Percentiles rank a stretch among this genome's conserved stretches.
phyloP scores from a whole-genome alignment of 2,888 invertebrate species.

The Amphipoea oculea region DNA sequence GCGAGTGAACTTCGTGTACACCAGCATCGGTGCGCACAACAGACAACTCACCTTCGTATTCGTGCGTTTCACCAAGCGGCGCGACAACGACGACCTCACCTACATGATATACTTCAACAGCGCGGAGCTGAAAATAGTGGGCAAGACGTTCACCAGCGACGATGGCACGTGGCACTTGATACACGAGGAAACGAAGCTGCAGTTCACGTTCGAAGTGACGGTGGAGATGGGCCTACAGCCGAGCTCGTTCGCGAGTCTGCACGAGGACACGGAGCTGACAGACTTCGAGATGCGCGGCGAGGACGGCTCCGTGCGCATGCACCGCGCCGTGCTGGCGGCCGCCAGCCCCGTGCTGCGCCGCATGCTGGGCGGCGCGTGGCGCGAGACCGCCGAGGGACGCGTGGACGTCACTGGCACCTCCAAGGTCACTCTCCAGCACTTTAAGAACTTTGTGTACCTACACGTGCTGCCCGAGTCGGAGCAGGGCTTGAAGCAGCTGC shows the following conservation, averaged over 20 bases:
- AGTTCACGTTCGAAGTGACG: constrained; percentile 69
- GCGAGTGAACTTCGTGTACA: constrained; percentile 69
- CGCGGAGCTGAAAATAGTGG: constrained; percentile 64
- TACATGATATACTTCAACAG: constrained; percentile 72
- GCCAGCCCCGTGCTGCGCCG: constrained; percentile 75
- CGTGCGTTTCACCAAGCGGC: constrained; percentile 69
- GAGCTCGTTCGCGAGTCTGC: constrained; percentile 69
- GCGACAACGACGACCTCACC: constrained; percentile 66
- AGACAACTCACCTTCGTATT: constrained; percentile 66
- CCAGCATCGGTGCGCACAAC: constrained; percentile 66
- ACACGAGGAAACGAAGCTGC: constrained; percentile 69
- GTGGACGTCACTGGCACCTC: constrained; percentile 70
- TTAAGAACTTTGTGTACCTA: constrained; percentile 77
- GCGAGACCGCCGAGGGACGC: constrained; percentile 72
- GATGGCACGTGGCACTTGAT: constrained; percentile 77
- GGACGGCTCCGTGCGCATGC: constrained; percentile 76
- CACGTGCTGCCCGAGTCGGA: constrained; percentile 68
- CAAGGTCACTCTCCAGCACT: constrained; percentile 69
- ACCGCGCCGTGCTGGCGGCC: constrained; percentile 75
- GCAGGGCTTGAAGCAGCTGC: constrained; percentile 69
- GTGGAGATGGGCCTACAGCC: constrained; percentile 71
- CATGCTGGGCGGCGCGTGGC: constrained; percentile 77
- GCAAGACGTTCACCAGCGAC: constrained; percentile 71
- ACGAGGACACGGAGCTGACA: constrained; percentile 75
- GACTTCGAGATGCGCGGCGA: constrained; percentile 77